A percentile compares a stretch with the other conserved stretches of the same genome.
Conservation (phyloP, 2,113 vertebrate genomes). For the Setophaga petechia region DNA sequence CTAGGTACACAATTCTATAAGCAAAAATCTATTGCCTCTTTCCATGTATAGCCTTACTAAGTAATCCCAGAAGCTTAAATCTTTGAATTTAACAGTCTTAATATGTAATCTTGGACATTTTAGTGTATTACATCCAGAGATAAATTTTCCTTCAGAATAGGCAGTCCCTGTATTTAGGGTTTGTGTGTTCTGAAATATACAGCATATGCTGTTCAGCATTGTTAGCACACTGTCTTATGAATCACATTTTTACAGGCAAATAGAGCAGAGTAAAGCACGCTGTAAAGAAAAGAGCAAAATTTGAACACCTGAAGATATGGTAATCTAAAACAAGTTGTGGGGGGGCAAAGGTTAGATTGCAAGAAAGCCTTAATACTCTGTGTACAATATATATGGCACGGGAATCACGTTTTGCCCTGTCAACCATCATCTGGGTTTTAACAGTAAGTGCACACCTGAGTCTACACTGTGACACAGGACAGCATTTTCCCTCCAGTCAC, state of each 20-base stretch:
- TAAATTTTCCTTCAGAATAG: background rate
- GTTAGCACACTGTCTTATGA: background rate
- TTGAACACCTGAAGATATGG: accelerated
- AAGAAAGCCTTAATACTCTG: background rate
- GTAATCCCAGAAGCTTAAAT: background rate
- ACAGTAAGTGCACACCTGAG: background rate
- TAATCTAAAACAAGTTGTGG: background rate
- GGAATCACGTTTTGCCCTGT: accelerated
- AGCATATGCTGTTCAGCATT: background rate
- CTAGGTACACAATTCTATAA: background rate
- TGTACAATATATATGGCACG: background rate
- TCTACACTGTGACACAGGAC: accelerated
- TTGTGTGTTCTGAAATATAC: background rate
- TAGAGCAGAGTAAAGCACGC: background rate
- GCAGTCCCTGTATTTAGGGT: background rate
- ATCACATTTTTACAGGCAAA: background rate
- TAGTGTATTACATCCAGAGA: background rate
- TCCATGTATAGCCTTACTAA: background rate
- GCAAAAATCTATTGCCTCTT: background rate
- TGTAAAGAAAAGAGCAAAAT: background rate
- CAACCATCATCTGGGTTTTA: accelerated
- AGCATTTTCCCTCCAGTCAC: background rate
- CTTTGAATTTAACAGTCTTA: background rate
- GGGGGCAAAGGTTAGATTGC: background rate
- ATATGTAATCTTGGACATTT: background rate